These are phyloP conservation scores for Merluccius polli DNA, from an alignment of 2,797 vertebrate genomes.

Conservation along the genomic window DNA sequence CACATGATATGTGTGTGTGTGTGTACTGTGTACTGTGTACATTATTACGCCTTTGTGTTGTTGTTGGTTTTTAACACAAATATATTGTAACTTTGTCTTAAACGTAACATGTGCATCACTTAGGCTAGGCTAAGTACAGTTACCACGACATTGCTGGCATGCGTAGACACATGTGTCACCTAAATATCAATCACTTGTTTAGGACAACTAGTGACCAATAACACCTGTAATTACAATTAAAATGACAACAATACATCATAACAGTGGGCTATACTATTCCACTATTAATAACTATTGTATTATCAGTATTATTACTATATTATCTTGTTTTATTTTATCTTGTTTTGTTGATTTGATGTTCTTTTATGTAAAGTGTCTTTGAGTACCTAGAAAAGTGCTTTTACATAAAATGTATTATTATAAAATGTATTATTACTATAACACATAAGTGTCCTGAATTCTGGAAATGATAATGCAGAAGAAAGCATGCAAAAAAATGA, in stretches of 20 bases:
- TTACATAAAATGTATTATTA: too few species aligned
- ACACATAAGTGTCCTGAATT: too few species aligned
- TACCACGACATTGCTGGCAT: not conserved
- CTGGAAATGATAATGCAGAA: not conserved
- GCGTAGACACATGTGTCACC: not conserved
- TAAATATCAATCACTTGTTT: not conserved
- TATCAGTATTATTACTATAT: not conserved
- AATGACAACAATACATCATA: not conserved
- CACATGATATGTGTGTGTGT: too few species aligned
- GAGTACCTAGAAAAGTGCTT: too few species aligned
- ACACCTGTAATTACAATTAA: not conserved
- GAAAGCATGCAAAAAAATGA: not conserved
- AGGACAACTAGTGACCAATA: not conserved
- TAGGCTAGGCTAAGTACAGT: not conserved
- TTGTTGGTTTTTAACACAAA: not conserved
- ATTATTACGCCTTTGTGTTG: not conserved
- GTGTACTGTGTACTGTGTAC: not conserved
- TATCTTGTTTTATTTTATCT: too few species aligned
- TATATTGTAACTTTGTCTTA: not conserved
- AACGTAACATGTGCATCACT: not conserved
- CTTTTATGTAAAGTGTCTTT: too few species aligned
- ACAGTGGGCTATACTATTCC: not conserved
- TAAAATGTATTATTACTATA: too few species aligned
- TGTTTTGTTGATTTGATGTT: too few species aligned
- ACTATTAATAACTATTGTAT: not conserved